A percentile compares a stretch with the other conserved stretches of the same genome.
Conservation (phyloP, 2,797 vertebrate species). For the Neostethus bicornis region DNA sequence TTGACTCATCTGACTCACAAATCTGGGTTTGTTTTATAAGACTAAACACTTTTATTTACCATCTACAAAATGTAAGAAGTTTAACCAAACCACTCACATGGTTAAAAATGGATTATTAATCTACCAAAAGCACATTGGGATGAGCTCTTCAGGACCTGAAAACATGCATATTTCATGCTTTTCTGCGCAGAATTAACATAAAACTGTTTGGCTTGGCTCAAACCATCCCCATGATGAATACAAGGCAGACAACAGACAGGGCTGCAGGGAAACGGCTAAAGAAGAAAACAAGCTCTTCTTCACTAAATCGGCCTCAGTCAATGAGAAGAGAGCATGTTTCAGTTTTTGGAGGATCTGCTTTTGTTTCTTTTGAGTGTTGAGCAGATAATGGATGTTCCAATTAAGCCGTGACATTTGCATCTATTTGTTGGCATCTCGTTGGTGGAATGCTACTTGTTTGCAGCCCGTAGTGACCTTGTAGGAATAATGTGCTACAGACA, state of each 20-base stretch:
- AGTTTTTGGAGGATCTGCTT: slow-evolving; percentile 26
- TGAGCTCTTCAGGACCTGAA: slow-evolving; percentile 20
- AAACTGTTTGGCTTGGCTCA: slow-evolving; percentile 27
- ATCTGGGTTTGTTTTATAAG: slow-evolving; percentile 8
- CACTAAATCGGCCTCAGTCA: slow-evolving; percentile 2
- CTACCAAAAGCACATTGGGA: slow-evolving; percentile 20
- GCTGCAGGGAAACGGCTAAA: not conserved
- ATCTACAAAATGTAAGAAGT: slow-evolving; percentile 6
- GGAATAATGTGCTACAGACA: not conserved
- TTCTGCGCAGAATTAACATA: slow-evolving; percentile 16
- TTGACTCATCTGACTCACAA: not conserved
- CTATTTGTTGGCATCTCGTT: slow-evolving; percentile 6
- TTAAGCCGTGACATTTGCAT: slow-evolving; percentile 25
- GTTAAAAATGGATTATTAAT: slow-evolving; percentile 23
- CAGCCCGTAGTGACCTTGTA: not conserved
- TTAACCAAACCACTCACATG: not conserved
- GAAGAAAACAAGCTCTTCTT: slow-evolving; percentile 1
- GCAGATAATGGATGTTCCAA: slow-evolving; percentile 22
- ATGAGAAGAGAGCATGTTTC: slow-evolving; percentile 23
- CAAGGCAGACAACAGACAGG: slow-evolving; percentile 18
- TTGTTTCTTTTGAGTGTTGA: slow-evolving; percentile 28
- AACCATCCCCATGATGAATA: slow-evolving; percentile 25
- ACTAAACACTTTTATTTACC: slow-evolving; percentile 1
- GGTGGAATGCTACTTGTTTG: not conserved
- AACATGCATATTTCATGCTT: slow-evolving; percentile 43